These are phyloP conservation scores for Xenentodon cancila DNA, from an alignment of 2,797 vertebrate genomes.

Conservation along the genomic window DNA sequence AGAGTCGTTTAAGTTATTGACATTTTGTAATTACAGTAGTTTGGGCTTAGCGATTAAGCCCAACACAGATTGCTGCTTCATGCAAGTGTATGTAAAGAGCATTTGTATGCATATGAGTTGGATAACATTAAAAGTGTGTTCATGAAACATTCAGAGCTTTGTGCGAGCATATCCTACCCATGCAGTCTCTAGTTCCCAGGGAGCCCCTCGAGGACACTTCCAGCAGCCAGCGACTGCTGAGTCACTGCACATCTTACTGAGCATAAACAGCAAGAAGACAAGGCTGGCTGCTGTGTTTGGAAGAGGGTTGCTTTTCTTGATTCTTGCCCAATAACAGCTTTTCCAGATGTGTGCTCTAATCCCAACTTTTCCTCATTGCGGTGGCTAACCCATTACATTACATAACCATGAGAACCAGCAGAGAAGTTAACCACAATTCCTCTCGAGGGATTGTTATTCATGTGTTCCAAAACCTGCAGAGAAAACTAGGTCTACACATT, in stretches of 20 bases:
- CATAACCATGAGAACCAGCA: conserved; percentile 59
- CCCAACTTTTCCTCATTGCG: conserved; percentile 37
- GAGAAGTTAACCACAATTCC: conserved; percentile 39
- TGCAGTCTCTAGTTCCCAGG: conserved; percentile 49
- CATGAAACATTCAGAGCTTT: conserved; percentile 35
- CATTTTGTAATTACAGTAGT: neutral
- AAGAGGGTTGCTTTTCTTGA: conserved; percentile 51
- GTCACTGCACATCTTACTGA: conserved; percentile 61
- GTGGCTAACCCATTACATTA: conserved; percentile 44
- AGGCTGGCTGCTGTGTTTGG: conserved; percentile 44
- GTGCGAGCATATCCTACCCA: conserved; percentile 34
- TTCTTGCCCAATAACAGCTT: conserved; percentile 49
- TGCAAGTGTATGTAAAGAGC: neutral
- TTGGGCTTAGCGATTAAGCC: conserved; percentile 4
- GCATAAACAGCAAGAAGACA: conserved; percentile 52
- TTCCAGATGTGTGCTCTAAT: conserved; percentile 70
- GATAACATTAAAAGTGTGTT: conserved; percentile 19
- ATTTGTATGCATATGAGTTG: neutral
- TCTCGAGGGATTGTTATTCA: conserved; percentile 51
- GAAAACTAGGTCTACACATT: conserved; percentile 39
- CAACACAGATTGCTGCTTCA: neutral
- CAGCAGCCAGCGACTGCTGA: conserved; percentile 63
- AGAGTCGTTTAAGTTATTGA: neutral
- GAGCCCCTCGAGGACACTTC: conserved; percentile 63
- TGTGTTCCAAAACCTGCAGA: conserved; percentile 58